Evolutionary conservation across 2,113 vertebrate genomes (phyloP).

Genomic region (Platysteira castanea): DNA sequence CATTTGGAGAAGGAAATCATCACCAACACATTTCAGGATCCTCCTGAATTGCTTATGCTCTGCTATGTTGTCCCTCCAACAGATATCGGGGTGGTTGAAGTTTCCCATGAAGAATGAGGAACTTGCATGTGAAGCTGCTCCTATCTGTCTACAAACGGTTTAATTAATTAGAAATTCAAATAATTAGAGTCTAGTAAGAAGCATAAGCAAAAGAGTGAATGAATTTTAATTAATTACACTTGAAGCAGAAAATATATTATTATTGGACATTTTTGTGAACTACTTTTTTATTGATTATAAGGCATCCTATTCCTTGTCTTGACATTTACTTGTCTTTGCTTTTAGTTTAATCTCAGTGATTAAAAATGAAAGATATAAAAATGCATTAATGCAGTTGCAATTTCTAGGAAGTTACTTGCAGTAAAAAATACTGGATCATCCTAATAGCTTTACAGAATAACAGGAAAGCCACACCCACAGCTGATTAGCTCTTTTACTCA

Average conservation of each 20-base stretch:
- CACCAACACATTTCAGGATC: not conserved
- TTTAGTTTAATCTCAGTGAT: not conserved
- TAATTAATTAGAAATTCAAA: not conserved
- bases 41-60: not conserved
- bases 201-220: not conserved
- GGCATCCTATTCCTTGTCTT: not conserved
- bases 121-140: not conserved
- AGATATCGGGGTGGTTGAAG: accelerated
- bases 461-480: not conserved
- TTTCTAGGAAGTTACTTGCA: not conserved
- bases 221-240: not conserved
- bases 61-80: not conserved
- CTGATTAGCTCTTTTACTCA: not conserved
- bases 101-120: not conserved
- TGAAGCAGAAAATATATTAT: not conserved
- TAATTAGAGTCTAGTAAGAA: not conserved
- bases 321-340: not conserved
- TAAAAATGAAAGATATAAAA: not conserved
- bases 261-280: not conserved
- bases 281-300: not conserved
- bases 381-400: not conserved
- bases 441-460: not conserved
- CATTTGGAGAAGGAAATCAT: not conserved
- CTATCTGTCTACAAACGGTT: not conserved
- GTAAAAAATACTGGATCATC: not conserved